Evolutionary conservation across 2,113 vertebrate species (phyloP).

Genomic region (Cryptomyrus ogoouensis): DNA sequence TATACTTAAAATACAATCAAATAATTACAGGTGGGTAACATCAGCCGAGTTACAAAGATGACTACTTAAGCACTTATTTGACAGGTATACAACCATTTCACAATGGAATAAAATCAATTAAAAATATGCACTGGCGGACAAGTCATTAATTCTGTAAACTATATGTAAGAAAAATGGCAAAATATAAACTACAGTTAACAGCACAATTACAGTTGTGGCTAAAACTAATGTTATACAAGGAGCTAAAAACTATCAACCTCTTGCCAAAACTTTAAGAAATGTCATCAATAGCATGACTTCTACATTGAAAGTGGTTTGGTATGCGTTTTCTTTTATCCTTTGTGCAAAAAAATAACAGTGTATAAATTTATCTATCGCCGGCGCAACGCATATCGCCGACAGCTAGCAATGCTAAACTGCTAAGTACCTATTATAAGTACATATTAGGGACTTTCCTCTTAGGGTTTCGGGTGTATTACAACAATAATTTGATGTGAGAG

Average conservation of each 20-base stretch:
- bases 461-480: neutral
- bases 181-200: neutral
- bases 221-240: neutral
- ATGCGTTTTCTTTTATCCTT: neutral
- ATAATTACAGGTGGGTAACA: neutral
- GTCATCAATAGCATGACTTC: neutral
- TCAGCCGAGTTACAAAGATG: neutral
- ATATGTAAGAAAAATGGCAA: neutral
- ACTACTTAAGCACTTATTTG: neutral
- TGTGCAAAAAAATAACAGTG: neutral
- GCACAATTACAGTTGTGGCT: neutral
- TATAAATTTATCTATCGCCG: neutral
- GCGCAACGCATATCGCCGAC: neutral
- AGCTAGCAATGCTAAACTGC: neutral
- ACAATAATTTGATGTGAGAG: neutral
- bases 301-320: neutral
- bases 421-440: neutral
- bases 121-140: neutral
- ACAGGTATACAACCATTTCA: neutral
- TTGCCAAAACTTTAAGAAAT: neutral
- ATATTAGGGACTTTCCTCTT: neutral
- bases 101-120: neutral
- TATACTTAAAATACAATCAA: neutral
- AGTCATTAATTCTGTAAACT: neutral
- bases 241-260: neutral